Evolutionary conservation across 92 coral and sea anemone genomes (phyloP).

Genomic region (Montipora capitata): DNA sequence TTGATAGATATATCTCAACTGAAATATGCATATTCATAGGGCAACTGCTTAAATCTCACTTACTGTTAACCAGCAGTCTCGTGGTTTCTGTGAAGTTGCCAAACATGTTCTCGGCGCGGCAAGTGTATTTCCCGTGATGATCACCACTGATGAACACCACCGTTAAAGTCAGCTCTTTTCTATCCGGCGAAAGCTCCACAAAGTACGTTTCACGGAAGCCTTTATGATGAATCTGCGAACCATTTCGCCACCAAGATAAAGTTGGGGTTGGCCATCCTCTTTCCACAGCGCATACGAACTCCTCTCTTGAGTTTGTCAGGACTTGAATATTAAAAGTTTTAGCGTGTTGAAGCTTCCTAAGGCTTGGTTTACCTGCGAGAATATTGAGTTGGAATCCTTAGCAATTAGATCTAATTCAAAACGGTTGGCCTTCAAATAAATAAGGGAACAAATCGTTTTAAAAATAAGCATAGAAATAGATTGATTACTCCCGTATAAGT

Average conservation of each 20-base stretch:
- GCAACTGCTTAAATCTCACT: not conserved
- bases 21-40: too few species aligned
- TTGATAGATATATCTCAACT: too few species aligned
- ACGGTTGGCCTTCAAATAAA: too few species aligned
- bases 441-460: not conserved
- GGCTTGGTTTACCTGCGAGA: slow-evolving; percentile 10
- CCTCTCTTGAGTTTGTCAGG: too few species aligned
- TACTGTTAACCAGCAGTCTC: slow-evolving; percentile 14
- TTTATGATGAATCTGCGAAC: not conserved
- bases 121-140: slow-evolving; percentile 12
- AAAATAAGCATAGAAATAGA: too few species aligned
- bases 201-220: not conserved
- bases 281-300: not conserved
- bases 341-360: not conserved
- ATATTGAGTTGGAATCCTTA: not conserved
- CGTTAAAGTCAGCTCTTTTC: not conserved
- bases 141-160: not conserved
- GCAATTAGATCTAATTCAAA: too few species aligned
- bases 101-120: slow-evolving; percentile 21
- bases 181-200: not conserved
- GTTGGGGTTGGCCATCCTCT: slow-evolving; percentile 25
- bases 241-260: slow-evolving; percentile 40
- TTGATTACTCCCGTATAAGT: too few species aligned
- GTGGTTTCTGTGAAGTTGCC: slow-evolving; percentile 6
- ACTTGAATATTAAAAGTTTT: not conserved